phyloP scores from a whole-genome alignment of 2,113 vertebrate genomes.

The Neogale vison region DNA sequence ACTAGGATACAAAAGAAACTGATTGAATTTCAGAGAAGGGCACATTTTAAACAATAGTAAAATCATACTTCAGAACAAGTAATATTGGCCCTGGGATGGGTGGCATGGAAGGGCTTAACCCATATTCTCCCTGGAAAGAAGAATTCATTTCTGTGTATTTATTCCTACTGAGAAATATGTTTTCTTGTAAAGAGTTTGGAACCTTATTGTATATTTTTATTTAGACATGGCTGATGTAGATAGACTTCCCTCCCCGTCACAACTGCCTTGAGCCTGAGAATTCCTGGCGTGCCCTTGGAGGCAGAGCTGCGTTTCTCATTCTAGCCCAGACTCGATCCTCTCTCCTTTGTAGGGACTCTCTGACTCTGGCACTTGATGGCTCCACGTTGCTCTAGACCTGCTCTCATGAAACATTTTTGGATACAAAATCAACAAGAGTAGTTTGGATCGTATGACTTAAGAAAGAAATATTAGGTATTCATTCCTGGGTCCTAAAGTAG shows the following conservation, averaged over 20 bases:
- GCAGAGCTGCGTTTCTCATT: neutral
- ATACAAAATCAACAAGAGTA: neutral
- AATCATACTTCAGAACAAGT: neutral
- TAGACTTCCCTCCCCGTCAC: neutral
- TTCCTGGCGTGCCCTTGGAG: neutral
- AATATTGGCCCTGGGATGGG: neutral
- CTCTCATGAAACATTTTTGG: neutral
- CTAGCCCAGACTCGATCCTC: fast-evolving
- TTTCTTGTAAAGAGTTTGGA: neutral
- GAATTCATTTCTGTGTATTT: neutral
- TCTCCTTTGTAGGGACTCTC: neutral
- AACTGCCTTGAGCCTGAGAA: fast-evolving
- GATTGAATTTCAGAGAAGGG: neutral
- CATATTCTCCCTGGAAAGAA: neutral
- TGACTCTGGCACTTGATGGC: neutral
- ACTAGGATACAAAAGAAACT: neutral
- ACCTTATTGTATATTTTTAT: neutral
- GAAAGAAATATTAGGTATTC: neutral
- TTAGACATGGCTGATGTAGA: neutral
- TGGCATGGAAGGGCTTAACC: fast-evolving
- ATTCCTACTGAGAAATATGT: neutral
- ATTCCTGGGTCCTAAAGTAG: fast-evolving
- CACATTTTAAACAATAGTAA: neutral
- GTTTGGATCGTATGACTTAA: neutral
- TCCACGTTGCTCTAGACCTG: neutral